Conservation (phyloP, 2,888 invertebrate species). For the Nymphalis urticae region DNA sequence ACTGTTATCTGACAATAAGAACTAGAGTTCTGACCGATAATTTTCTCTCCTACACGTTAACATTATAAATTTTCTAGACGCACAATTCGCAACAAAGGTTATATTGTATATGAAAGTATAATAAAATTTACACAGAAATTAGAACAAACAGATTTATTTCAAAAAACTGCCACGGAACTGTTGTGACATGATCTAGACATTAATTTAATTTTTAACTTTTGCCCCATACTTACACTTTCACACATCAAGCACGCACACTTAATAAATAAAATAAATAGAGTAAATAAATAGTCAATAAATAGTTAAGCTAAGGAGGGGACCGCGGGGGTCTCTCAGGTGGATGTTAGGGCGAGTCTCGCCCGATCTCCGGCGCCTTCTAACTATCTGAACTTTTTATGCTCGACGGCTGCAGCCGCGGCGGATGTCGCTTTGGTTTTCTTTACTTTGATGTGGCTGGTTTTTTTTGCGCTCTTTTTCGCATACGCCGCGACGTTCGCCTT, state of each 20-base stretch:
- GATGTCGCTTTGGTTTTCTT: conserved; percentile 79
- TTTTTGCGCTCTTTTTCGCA: conserved; percentile 77
- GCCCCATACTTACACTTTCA: conserved; percentile 75
- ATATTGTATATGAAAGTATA: conserved; percentile 47
- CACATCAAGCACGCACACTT: conserved; percentile 80
- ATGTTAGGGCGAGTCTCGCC: conserved; percentile 64
- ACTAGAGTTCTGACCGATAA: conserved; percentile 77
- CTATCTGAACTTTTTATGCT: conserved; percentile 82
- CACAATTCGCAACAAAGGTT: conserved; percentile 70
- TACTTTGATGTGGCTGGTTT: conserved; percentile 76
- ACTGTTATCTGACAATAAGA: conserved; percentile 68
- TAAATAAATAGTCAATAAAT: conserved; percentile 83
- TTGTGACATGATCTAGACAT: conserved; percentile 83
- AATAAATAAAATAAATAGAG: conserved; percentile 83
- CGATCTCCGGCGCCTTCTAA: conserved; percentile 60
- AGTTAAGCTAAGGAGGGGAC: conserved; percentile 80
- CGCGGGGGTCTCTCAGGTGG: conserved; percentile 73
- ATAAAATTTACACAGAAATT: conserved; percentile 74
- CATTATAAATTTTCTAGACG: conserved; percentile 46
- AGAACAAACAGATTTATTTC: conserved; percentile 81
- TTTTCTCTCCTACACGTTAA: conserved; percentile 20
- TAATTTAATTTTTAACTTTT: conserved; percentile 79
- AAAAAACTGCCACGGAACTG: conserved; percentile 80
- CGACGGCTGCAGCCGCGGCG: conserved; percentile 71
- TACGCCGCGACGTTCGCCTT: conserved; percentile 69